A percentile compares a stretch with the other conserved stretches of the same genome.
phyloP scores from a whole-genome alignment of 1,140 invertebrate genomes.

The Nomia melanderi region DNA sequence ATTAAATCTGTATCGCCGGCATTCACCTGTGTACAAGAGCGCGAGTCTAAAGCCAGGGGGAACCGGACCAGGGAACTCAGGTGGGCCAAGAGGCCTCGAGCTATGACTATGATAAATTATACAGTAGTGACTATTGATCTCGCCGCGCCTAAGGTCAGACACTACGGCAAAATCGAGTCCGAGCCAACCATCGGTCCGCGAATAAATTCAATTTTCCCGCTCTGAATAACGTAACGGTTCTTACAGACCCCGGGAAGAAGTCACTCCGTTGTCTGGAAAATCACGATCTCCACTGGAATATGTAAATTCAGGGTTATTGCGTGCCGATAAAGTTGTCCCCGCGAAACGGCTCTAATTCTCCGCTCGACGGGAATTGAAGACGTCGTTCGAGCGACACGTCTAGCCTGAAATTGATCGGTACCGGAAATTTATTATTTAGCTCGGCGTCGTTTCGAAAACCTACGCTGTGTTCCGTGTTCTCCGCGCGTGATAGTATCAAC shows the following conservation, averaged over 20 bases:
- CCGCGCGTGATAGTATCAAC: too few species aligned
- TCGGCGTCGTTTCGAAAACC: too few species aligned
- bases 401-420: too few species aligned
- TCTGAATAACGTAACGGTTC: constrained; percentile 57
- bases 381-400: background rate
- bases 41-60: background rate
- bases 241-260: background rate
- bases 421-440: too few species aligned
- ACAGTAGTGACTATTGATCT: constrained; percentile 75
- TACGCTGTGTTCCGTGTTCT: too few species aligned
- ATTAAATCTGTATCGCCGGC: background rate
- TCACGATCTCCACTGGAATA: background rate
- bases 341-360: background rate
- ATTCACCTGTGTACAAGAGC: background rate
- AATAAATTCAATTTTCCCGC: constrained; percentile 68
- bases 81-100: constrained; percentile 40
- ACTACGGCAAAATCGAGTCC: constrained; percentile 67
- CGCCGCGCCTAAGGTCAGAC: constrained; percentile 74
- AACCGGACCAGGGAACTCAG: constrained; percentile 8
- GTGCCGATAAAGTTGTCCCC: background rate
- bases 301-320: constrained; percentile 3
- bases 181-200: constrained; percentile 48
- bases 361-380: background rate
- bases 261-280: background rate
- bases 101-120: constrained; percentile 77